Base-by-base conservation (phyloP, 2,888 invertebrate genomes). In the Ptychoptera contaminata region DNA sequence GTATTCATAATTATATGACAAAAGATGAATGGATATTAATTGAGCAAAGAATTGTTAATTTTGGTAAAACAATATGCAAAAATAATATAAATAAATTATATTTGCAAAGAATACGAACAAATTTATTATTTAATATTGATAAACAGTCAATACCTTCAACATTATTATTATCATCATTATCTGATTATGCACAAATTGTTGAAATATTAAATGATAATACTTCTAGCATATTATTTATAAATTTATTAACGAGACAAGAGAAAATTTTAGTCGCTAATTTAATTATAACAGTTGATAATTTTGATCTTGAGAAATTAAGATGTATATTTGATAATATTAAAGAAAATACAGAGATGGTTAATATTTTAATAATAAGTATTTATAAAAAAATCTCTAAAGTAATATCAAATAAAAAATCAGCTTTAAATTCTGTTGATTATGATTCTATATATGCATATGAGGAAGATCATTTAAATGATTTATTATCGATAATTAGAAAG, bases 21-120 rank as follows among this genome's bases (percentile, higher is more conserved):
- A 39, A 46, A 8, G 55, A 58, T 5, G 61, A 65, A 44, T 65
- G 65, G 65, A 50, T 53, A 2, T 47, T 62, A 37, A 55, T 65
- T 9, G 56, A 58, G 32, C 61, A 64, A 46, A 53, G 63, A n/a
- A 59, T 65, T 29, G 54, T 60, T 8, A 65, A 64, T 32, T 65
- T 63, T 45, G 65, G 63, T 11, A 59, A 61, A 41, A 50, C 50
- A 3, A 49, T 52, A 6, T 61, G 61, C 38, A 62, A 63, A 12
- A 53, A 52, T 39, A 56, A 58, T 2, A 49, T 60, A 23, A 58
- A 62, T 49, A 56, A 58, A 0, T 43, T 65, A 31, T 53, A 57
- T 15, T 34, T 60, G 31, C 65, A 63, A 49, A 51, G 51, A 31
- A 32, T 47, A 7, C 56, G 52, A 44, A 52, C 47, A 4, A 46